phyloP scores from a whole-genome alignment of 2,888 invertebrate genomes.

The Noctua comes region DNA sequence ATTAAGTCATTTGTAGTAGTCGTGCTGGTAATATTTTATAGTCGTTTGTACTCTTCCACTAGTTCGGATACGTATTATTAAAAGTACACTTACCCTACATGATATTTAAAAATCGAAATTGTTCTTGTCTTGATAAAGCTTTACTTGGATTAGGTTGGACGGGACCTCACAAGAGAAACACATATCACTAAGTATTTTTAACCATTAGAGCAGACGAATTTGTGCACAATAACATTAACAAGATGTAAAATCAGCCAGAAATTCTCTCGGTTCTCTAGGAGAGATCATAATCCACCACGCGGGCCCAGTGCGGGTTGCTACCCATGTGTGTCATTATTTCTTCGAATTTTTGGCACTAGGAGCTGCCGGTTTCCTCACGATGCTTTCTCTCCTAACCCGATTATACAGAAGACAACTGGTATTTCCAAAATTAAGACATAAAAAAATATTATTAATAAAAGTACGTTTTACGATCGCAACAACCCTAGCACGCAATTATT shows the following conservation, averaged over 20 bases:
- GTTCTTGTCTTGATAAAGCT: neutral
- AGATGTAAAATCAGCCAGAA: neutral
- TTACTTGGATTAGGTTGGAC: neutral
- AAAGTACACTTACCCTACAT: neutral
- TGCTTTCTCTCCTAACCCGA: neutral
- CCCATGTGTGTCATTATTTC: neutral
- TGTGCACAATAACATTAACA: neutral
- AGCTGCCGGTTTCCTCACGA: neutral
- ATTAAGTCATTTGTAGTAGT: neutral
- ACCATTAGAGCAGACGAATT: neutral
- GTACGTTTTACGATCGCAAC: slow-evolving; percentile 5
- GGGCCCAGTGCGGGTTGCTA: neutral
- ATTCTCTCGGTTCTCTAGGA: neutral
- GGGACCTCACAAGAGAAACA: neutral
- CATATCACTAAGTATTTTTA: neutral
- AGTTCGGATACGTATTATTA: neutral
- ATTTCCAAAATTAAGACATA: neutral
- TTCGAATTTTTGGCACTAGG: neutral
- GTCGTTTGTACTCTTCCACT: neutral
- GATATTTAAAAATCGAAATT: neutral
- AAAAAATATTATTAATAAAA: slow-evolving; percentile 6
- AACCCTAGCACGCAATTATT: slow-evolving; percentile 58
- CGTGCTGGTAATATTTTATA: neutral
- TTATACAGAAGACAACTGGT: neutral
- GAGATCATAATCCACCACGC: neutral